Evolutionary conservation across 2,113 vertebrate genomes (phyloP).

Genomic region (Melanostigma gelatinosum): DNA sequence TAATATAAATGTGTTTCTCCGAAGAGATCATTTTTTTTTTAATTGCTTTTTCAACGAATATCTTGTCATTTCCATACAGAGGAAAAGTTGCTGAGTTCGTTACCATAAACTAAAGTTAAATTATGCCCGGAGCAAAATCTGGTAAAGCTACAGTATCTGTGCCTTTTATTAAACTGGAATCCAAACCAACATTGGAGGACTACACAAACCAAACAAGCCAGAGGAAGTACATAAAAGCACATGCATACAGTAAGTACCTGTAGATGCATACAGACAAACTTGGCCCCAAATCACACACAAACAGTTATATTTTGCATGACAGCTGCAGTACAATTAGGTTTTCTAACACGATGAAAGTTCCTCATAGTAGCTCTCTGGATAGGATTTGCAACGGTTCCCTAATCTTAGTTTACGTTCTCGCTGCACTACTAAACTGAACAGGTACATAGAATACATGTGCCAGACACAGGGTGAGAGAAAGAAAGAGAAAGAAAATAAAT

Average conservation of each 20-base stretch:
- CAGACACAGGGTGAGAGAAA: not conserved
- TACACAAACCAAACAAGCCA: constrained; percentile 7
- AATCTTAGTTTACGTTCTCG: not conserved
- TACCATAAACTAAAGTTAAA: constrained; percentile 43
- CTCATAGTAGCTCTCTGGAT: not conserved
- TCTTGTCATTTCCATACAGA: constrained; percentile 41
- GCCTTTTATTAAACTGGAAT: constrained; percentile 36
- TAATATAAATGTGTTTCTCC: constrained; percentile 45
- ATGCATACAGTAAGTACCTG: not conserved
- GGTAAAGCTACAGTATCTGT: constrained; percentile 20
- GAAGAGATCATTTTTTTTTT: constrained; percentile 17
- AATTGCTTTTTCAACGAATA: constrained; percentile 19
- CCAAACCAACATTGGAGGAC: constrained; percentile 23
- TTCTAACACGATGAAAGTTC: not conserved
- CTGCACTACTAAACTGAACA: not conserved
- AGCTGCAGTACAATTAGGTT: not conserved
- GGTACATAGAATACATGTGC: not conserved
- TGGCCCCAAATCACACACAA: not conserved
- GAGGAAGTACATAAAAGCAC: not conserved
- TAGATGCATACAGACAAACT: not conserved
- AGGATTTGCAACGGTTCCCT: not conserved
- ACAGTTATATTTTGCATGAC: not conserved
- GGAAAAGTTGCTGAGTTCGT: constrained; percentile 18
- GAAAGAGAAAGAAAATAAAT: not conserved
- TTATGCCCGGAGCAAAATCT: constrained; percentile 20